These are phyloP conservation scores for Neoascia interrupta DNA, from an alignment of 2,888 invertebrate species.

Conservation along the genomic window DNA sequence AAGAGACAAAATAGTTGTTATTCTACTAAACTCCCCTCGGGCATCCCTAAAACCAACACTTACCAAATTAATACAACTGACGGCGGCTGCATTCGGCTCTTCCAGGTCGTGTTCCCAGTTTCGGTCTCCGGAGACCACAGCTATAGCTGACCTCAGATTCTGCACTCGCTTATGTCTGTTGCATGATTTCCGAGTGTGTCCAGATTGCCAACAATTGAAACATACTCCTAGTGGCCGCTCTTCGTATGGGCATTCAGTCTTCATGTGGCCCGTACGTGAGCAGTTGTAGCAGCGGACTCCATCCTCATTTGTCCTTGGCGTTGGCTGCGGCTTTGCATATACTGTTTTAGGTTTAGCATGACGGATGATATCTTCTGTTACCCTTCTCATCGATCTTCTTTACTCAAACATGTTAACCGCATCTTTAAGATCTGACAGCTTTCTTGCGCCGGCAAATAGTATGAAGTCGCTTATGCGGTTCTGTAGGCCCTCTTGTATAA, in stretches of 20 bases:
- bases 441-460: background rate
- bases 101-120: slow-evolving; percentile 5
- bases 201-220: slow-evolving; percentile 7
- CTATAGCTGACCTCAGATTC: background rate
- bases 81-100: slow-evolving; percentile 2
- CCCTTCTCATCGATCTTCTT: too few species aligned
- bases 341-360: background rate
- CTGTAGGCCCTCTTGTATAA: slow-evolving; percentile 54
- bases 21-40: slow-evolving; percentile 18
- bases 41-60: slow-evolving; percentile 9
- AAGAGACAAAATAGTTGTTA: slow-evolving; percentile 26
- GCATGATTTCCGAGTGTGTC: slow-evolving; percentile 4
- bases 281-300: slow-evolving; percentile 16
- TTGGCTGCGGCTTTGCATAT: slow-evolving; percentile 4
- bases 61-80: slow-evolving; percentile 15
- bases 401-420: background rate
- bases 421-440: background rate
- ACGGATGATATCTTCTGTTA: background rate
- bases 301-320: slow-evolving; percentile 8
- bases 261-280: slow-evolving; percentile 26
- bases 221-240: slow-evolving; percentile 20
- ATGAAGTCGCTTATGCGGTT: slow-evolving; percentile 18
- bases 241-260: slow-evolving; percentile 17
- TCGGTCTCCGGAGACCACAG: background rate
- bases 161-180: slow-evolving; percentile 5